Conservation (phyloP, 1,140 invertebrate species). For the Sitobion miscanthi region DNA sequence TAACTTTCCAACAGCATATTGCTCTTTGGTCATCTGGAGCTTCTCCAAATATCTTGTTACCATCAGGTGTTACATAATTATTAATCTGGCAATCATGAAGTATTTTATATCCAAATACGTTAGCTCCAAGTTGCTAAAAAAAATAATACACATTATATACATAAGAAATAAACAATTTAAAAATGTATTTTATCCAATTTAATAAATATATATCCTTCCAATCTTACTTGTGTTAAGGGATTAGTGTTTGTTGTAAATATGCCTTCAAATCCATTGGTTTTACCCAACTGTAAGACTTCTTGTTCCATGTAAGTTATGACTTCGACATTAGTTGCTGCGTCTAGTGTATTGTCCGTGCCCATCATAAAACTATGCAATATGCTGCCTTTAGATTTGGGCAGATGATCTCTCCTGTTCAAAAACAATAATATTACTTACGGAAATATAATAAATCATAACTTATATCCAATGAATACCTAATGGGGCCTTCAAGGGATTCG, state of each 20-base stretch:
- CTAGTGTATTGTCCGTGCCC: constrained; percentile 72
- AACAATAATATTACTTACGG: neutral
- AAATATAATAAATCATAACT: neutral
- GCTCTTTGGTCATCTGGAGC: constrained; percentile 77
- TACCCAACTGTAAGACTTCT: constrained; percentile 72
- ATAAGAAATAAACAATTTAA: neutral
- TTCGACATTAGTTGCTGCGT: constrained; percentile 75
- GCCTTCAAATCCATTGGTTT: constrained; percentile 71
- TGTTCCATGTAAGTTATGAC: constrained; percentile 80
- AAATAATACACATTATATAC: constrained; percentile 54
- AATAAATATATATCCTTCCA: neutral
- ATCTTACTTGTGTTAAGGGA: constrained; percentile 77
- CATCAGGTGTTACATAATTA: constrained; percentile 73
- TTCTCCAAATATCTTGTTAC: constrained; percentile 73
- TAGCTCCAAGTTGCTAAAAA: constrained; percentile 77
- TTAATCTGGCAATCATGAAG: constrained; percentile 82
- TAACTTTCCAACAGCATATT: constrained; percentile 76
- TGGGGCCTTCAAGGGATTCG: constrained; percentile 75
- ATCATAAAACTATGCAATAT: constrained; percentile 87
- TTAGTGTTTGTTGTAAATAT: constrained; percentile 87
- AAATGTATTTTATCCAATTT: constrained; percentile 18
- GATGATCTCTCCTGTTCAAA: constrained; percentile 65
- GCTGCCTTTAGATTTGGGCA: constrained; percentile 73
- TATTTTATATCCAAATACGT: constrained; percentile 81
- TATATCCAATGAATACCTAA: constrained; percentile 65